Percentiles rank a stretch among this genome's conserved stretches.
Conservation (phyloP, 1,140 invertebrate species). For the Vollenhovia emeryi region DNA sequence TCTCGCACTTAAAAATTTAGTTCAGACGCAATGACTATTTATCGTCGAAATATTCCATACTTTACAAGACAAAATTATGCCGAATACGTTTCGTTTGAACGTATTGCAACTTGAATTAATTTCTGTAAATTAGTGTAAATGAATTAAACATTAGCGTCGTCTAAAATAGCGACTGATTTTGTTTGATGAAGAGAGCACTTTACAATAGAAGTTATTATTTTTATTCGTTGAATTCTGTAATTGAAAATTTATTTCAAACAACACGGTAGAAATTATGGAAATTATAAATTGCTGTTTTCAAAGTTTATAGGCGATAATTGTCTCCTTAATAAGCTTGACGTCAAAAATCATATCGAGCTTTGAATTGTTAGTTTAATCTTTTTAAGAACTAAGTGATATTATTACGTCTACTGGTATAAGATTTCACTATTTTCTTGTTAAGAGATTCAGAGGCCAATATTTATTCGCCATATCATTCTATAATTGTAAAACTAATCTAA, state of each 20-base stretch:
- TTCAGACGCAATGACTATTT: background rate
- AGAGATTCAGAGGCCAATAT: background rate
- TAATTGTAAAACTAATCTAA: background rate
- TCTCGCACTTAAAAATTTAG: background rate
- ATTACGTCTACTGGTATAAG: background rate
- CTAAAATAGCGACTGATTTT: background rate
- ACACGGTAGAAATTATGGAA: background rate
- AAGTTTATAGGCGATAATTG: background rate
- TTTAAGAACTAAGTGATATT: background rate
- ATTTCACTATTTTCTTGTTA: background rate
- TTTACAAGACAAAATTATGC: background rate
- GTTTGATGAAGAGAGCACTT: background rate
- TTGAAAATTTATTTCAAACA: background rate
- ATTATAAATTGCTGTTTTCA: background rate
- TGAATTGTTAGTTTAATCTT: background rate
- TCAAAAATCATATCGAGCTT: background rate
- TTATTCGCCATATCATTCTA: background rate
- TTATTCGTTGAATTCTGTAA: background rate
- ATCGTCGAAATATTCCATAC: background rate
- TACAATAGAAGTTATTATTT: background rate
- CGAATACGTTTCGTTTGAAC: background rate
- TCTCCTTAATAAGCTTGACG: no score
- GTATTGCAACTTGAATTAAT: background rate
- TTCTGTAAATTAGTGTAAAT: background rate
- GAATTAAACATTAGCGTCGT: background rate